Evolutionary conservation across 2,113 vertebrate genomes (phyloP), one percentile per base, ranked within the genome.

Genomic region (Rafetus swinhoei): DNA sequence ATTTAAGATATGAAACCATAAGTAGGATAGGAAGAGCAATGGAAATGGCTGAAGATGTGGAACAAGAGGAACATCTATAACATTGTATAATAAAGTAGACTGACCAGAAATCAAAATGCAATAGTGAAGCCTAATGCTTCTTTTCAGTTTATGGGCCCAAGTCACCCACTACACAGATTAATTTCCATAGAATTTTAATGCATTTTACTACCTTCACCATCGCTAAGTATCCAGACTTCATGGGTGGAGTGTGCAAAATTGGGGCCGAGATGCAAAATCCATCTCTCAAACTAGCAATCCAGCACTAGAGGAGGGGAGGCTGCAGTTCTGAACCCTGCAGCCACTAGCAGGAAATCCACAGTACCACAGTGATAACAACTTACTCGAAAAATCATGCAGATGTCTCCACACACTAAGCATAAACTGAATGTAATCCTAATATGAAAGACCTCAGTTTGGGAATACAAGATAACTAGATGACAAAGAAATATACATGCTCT

Each of bases 331-430:
- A 74, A 9, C n/a, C 69, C 35, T 39, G 35, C 69, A 74, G 35
- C 60, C 29, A 16, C 3, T 32, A 65, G 13, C 27, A 87, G 4
- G 89, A 88, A 16, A 81, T 87, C 90, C 86, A 91, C 56, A 6
- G 86, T 32, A 83, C 11, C 90, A 62, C n/a, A 82, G 88, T 60
- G 90, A 85, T 79, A 89, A 86, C 93, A 94, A 55, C 45, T 95
- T 93, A 79, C 4, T 79, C 86, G 91, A 91, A 90, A 29, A 77
- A 45, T 72, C 74, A 86, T 54, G 45, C 83, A 93, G 87, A 90
- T 92, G 79, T 92, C 92, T 84, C 94, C 79, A 60, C 69, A 55
- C 59, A 52, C 57, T 85, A 59, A 88, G 52, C 77, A 90, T 79
- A 69, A 95, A 32, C 39, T 53, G 86, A 50, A 35, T 3, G 14